Evolutionary conservation across 2,797 vertebrate genomes (phyloP).

Genomic region (Chaenodraco wilsoni): DNA sequence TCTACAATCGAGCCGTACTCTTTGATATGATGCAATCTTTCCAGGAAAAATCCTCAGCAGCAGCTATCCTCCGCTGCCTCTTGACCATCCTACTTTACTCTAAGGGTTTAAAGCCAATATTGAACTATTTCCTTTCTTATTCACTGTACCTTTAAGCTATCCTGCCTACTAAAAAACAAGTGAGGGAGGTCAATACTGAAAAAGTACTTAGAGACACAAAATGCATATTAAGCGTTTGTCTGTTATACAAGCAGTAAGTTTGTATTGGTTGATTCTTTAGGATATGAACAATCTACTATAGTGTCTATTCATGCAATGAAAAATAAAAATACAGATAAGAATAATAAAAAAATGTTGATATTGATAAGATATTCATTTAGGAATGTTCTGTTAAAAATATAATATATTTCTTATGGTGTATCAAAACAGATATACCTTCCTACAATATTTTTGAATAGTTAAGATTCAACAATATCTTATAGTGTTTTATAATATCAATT

Average conservation of each 20-base stretch:
- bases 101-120: not conserved
- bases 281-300: not conserved
- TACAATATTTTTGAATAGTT: too few species aligned
- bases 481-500: too few species aligned
- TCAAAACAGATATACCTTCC: too few species aligned
- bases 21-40: conserved; percentile 47
- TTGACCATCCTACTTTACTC: not conserved
- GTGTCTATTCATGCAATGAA: not conserved
- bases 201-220: not conserved
- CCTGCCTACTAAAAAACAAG: not conserved
- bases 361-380: too few species aligned
- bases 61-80: not conserved
- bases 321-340: not conserved
- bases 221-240: not conserved
- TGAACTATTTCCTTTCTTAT: not conserved
- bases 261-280: not conserved
- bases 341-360: too few species aligned
- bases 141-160: not conserved
- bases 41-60: conserved; percentile 13
- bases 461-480: too few species aligned
- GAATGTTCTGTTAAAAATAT: too few species aligned
- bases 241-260: too few species aligned
- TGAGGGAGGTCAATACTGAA: not conserved
- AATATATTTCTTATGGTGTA: too few species aligned
- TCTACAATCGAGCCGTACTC: not conserved